phyloP scores from a whole-genome alignment of 2,888 invertebrate species.

The Helobdella robusta region DNA sequence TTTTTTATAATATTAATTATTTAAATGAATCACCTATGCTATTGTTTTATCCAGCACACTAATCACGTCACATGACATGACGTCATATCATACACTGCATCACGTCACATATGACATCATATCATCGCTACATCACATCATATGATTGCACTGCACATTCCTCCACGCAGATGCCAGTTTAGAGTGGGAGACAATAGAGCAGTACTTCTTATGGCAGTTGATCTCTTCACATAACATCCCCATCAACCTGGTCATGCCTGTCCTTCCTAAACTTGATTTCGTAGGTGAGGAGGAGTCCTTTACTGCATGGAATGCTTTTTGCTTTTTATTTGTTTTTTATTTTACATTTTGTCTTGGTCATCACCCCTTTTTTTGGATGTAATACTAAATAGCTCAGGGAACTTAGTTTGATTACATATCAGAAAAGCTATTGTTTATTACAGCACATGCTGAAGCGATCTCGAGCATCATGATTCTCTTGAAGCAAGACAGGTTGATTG shows the following conservation, averaged over 20 bases:
- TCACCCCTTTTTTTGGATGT: not conserved
- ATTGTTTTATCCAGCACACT: too few relatives aligned
- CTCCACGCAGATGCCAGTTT: constrained; percentile 70
- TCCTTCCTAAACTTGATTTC: constrained; percentile 60
- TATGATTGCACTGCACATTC: too few relatives aligned
- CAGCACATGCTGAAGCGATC: constrained; percentile 81
- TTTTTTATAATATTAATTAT: too few relatives aligned
- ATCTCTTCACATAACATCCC: constrained; percentile 85
- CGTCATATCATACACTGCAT: too few relatives aligned
- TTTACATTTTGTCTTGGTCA: not conserved
- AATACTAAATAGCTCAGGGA: too few relatives aligned
- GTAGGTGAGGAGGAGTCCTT: constrained; percentile 41
- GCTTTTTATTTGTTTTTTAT: not conserved
- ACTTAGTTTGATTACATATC: too few relatives aligned
- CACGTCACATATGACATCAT: too few relatives aligned
- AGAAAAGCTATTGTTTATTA: constrained; percentile 3
- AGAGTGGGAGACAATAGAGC: constrained; percentile 92
- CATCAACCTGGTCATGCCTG: constrained; percentile 74
- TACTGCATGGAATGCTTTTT: not conserved
- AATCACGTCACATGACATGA: too few relatives aligned
- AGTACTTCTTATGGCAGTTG: constrained; percentile 92
- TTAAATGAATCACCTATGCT: too few relatives aligned
- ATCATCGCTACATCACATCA: too few relatives aligned
- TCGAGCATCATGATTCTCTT: constrained; percentile 79
- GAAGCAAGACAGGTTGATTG: constrained; percentile 69